Evolutionary conservation across 2,113 vertebrate species (phyloP).

Genomic region (Pogonocichla stellata): DNA sequence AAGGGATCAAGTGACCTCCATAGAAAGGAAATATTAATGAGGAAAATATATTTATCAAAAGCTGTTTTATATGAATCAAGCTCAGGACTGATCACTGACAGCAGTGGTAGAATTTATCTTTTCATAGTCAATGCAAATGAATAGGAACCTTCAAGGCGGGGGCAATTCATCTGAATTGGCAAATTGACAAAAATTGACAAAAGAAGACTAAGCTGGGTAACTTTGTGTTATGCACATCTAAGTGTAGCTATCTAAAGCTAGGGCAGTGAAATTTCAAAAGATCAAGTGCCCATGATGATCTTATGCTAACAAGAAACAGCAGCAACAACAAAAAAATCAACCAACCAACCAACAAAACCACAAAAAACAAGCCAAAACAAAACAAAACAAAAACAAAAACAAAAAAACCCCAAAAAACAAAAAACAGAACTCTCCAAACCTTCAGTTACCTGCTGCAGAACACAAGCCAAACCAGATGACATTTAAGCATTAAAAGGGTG

Average conservation of each 20-base stretch:
- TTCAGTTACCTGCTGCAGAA: background rate
- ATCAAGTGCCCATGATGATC: background rate
- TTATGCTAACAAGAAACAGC: too few species aligned
- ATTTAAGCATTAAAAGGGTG: background rate
- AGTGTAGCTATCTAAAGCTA: background rate
- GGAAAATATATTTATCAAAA: background rate
- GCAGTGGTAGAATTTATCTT: background rate
- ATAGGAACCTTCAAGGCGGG: background rate
- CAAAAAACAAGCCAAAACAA: too few species aligned
- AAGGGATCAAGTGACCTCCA: background rate
- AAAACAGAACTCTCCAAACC: background rate
- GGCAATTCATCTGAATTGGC: background rate
- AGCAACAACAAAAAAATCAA: background rate
- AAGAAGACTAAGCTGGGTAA: background rate
- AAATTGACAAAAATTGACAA: background rate
- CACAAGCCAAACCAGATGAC: background rate
- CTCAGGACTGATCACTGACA: background rate
- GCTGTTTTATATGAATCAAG: background rate
- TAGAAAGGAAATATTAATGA: background rate
- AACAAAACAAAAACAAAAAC: too few species aligned
- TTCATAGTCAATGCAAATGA: background rate
- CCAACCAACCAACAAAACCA: too few species aligned
- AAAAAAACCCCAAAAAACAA: background rate
- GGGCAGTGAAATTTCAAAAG: background rate
- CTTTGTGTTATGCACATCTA: background rate